Evolutionary conservation across 2,888 invertebrate species (phyloP), one percentile per base, ranked within the genome.

Genomic region (Harpagoxenus sublaevis): DNA sequence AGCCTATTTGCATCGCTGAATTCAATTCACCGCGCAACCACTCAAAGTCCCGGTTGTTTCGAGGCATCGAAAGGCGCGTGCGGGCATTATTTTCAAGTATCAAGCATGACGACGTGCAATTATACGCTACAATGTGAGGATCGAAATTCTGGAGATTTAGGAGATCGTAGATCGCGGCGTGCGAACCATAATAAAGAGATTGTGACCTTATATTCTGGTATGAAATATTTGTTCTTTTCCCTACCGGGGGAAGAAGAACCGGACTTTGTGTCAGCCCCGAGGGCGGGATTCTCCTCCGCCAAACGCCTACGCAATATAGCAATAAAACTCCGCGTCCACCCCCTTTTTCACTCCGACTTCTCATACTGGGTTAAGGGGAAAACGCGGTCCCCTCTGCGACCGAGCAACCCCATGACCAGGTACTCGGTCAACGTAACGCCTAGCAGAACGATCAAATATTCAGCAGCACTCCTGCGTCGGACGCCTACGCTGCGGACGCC

Each of bases 381-480:
- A 73, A 42, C 62, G 65, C 48, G 48, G 60, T 78, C 48, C 42
- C 71, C 62, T 62, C 39, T 51, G 55, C 84, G 85, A 77, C 71
- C 73, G 86, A 73, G 71, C 79, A 73, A 73, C 73, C 73, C 73
- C 82, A 78, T 88, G 88, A 85, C 83, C 84, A 86, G 86, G 86
- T 84, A 85, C 85, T 89, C 89, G 87, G 89, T 89, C 89, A 90
- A 89, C 87, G 86, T 89, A 89, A 86, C 89, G 89, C 86, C 85
- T 74, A 84, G 84, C 83, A 65, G 83, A 88, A 83, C 86, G 85
- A 89, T 91, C 87, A 89, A 92, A 92, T 92, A 92, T 92, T 91
- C 89, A 91, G 85, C 71, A 71, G 84, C 86, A 74, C 83, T 88
- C 77, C 84, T 87, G 85, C 82, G 71, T 66, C 74, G 60, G 42